A percentile compares a stretch with the other conserved stretches of the same genome.
phyloP scores from a whole-genome alignment of 1,140 invertebrate genomes.

The Drosophila punjabiensis region DNA sequence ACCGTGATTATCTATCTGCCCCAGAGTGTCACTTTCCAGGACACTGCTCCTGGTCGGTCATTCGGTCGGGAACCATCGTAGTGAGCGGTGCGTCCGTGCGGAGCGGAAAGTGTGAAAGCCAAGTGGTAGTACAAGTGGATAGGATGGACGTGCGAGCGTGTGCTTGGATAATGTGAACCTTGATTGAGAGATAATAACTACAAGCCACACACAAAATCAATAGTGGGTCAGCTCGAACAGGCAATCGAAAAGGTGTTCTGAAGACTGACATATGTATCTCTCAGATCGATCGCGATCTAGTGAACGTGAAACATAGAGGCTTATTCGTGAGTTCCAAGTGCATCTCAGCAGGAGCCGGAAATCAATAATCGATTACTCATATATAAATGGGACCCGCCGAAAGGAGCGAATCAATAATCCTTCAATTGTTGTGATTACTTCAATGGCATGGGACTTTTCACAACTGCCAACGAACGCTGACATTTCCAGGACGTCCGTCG shows the following conservation, averaged over 20 bases:
- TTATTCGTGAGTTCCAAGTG: not conserved
- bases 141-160: constrained; percentile 52
- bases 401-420: constrained; percentile 72
- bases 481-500: constrained; percentile 45
- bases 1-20: constrained; percentile 55
- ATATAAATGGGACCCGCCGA: constrained; percentile 19
- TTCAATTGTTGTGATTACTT: constrained; percentile 78
- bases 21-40: constrained; percentile 37
- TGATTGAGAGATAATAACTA: constrained; percentile 39
- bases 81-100: constrained; percentile 20
- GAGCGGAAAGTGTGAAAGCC: constrained; percentile 30
- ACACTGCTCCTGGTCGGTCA: constrained; percentile 38
- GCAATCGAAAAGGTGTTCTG: not conserved
- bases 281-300: not conserved
- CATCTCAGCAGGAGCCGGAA: constrained; percentile 21
- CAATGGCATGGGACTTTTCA: constrained; percentile 78
- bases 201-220: constrained; percentile 39
- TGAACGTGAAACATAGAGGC: not conserved
- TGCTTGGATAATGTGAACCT: constrained; percentile 36
- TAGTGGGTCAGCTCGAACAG: constrained; percentile 5
- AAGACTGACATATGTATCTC: not conserved
- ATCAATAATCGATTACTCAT: constrained; percentile 78
- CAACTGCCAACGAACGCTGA: constrained; percentile 65
- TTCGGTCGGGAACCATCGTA: constrained; percentile 53
- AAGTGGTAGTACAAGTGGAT: constrained; percentile 27